Evolutionary conservation across 1,140 invertebrate genomes (phyloP), one percentile per base, ranked within the genome.

Genomic region (Microplitis demolitor): DNA sequence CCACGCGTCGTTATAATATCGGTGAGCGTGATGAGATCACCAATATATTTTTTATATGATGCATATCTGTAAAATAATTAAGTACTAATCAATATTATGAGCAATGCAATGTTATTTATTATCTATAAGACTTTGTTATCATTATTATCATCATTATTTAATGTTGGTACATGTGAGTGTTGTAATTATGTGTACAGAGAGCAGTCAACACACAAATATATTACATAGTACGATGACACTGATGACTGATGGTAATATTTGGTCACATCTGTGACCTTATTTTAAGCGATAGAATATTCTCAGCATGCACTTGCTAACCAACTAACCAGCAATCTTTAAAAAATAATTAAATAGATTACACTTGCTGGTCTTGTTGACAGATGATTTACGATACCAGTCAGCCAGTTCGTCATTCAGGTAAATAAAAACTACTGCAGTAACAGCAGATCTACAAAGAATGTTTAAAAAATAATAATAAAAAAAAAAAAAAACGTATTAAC

Each of bases 231-330:
- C 61, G 39, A 54, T 58, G 54, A 70, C 62, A 64, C 33, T 50
- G 62, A 64, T 51, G 62, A 64, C 62, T 50, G 78, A 78, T 74
- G 31, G 74, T 53, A 69, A 76, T 78, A 76, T 77, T 77, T 62
- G 66, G 69, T 71, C 66, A 60, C 68, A 77, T 69, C 66, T 69
- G 71, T 74, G 74, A 73, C 71, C 73, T 72, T 51, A 62, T 75
- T 76, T 68, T 56, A 50, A 24, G 51, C 54, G 69, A 70, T 67
- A 66, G 31, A 72, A 51, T 74, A 54, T 11, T 62, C 4, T 62
- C 53, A 58, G 24, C 56, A 58, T 58, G 16, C 14, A 58, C 56
- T 58, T 3, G 14, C 24, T 24, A 0, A 24, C 24, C 24, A 11
- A 5, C 16, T 9, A 31, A 24, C 56, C 8, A 16, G 8, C 9